phyloP scores from a whole-genome alignment of 64 coral and sea anemone species.

The Dendrophyllia cribrosa region DNA sequence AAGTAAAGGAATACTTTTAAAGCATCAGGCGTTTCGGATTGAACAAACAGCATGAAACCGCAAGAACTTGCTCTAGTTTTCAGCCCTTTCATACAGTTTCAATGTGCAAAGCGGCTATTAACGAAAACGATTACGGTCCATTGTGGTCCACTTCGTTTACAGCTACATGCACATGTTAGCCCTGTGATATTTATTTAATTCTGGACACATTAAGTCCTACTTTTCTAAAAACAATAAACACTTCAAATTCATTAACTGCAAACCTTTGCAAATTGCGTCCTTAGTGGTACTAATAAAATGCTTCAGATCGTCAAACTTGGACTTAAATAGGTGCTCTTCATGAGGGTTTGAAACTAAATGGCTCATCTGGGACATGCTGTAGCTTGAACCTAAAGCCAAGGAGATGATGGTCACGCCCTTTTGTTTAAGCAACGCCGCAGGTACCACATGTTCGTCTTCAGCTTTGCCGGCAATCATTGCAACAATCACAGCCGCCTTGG shows the following conservation, averaged over 20 bases:
- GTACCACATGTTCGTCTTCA: not conserved
- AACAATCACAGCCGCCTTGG: not conserved
- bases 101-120: no score
- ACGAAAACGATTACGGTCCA: no score
- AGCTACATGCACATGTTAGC: no score
- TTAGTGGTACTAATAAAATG: not conserved
- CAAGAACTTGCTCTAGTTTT: no score
- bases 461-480: not conserved
- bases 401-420: not conserved
- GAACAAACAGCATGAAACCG: no score
- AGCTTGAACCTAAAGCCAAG: not conserved
- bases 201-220: no score
- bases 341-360: not conserved
- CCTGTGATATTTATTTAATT: no score
- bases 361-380: slow-evolving; percentile 7
- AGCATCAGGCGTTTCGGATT: no score
- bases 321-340: not conserved
- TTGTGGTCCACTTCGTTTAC: no score
- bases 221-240: no score
- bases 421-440: not conserved
- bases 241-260: not conserved
- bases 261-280: slow-evolving; percentile 1
- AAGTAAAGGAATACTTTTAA: no score
- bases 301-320: not conserved
- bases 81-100: no score